Evolutionary conservation across 2,888 invertebrate species (phyloP).

Genomic region (Herminia tarsipennalis): DNA sequence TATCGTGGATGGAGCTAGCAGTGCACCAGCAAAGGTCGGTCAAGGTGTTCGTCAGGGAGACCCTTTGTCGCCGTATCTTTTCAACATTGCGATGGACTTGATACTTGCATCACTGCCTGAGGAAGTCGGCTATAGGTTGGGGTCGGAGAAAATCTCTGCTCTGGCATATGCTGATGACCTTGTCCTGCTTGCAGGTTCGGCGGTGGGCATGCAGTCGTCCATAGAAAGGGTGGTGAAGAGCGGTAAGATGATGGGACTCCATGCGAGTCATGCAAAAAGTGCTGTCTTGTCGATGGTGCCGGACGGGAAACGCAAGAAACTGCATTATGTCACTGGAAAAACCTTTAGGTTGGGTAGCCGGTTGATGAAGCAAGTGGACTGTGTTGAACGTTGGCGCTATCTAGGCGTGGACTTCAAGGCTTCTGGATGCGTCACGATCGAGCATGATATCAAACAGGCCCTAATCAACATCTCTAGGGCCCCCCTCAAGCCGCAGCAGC

Average conservation of each 20-base stretch:
- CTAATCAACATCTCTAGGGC: conserved; percentile 16
- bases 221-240: conserved; percentile 34
- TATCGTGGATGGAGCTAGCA: no score
- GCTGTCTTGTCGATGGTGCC: conserved; percentile 44
- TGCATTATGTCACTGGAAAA: conserved; percentile 23
- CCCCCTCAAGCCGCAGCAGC: conserved; percentile 55
- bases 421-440: conserved; percentile 42
- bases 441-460: conserved; percentile 38
- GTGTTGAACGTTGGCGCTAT: conserved; percentile 46
- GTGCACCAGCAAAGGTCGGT: no score
- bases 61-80: conserved; percentile 55
- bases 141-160: no score
- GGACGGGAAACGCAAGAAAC: conserved; percentile 45
- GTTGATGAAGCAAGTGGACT: conserved; percentile 36
- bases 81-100: no score
- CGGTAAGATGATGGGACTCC: conserved; percentile 9
- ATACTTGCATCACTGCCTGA: no score
- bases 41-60: conserved; percentile 68
- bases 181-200: conserved; percentile 51
- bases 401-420: conserved; percentile 50
- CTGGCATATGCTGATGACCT: no score
- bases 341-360: conserved; percentile 30
- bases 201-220: conserved; percentile 47
- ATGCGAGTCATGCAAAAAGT: conserved; percentile 40
- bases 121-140: no score